A percentile compares a stretch with the other conserved stretches of the same genome.
phyloP scores from a whole-genome alignment of 2,888 invertebrate species.

The Melangyna quadrimaculata region DNA sequence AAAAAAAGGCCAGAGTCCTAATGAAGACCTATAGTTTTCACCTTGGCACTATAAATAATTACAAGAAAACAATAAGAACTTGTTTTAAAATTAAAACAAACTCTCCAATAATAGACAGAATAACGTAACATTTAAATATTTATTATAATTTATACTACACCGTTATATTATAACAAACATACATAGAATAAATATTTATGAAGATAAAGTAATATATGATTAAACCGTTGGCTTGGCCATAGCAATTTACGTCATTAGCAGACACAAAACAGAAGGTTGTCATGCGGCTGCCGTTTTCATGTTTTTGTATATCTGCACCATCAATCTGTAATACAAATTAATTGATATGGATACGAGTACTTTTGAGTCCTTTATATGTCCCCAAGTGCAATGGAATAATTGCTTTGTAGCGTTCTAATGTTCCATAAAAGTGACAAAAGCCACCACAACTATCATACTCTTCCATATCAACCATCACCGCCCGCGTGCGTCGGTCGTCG shows the following conservation, averaged over 20 bases:
- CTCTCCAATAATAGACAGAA: neutral
- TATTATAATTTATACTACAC: too few relatives aligned
- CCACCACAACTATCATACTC: neutral
- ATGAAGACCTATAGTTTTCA: too few relatives aligned
- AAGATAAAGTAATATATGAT: too few relatives aligned
- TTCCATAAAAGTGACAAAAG: conserved; percentile 49
- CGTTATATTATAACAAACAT: too few relatives aligned
- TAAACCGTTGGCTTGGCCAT: neutral
- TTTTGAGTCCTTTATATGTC: neutral
- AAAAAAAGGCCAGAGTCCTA: too few relatives aligned
- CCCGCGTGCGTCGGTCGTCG: neutral
- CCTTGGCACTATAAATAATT: too few relatives aligned
- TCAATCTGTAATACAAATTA: conserved; percentile 35
- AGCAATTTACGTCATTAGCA: conserved; percentile 1
- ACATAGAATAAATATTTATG: too few relatives aligned
- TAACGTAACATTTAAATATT: neutral
- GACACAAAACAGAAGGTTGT: neutral
- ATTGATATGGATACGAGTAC: conserved; percentile 60
- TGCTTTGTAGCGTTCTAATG: conserved; percentile 62
- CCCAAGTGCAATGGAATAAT: conserved; percentile 38
- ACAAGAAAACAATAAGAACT: too few relatives aligned
- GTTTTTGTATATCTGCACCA: conserved; percentile 6
- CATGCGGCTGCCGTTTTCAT: neutral
- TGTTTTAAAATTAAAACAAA: too few relatives aligned
- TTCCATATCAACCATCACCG: neutral